Evolutionary conservation across 2,888 invertebrate species (phyloP).

Genomic region (Kryphioiulus occultus): DNA sequence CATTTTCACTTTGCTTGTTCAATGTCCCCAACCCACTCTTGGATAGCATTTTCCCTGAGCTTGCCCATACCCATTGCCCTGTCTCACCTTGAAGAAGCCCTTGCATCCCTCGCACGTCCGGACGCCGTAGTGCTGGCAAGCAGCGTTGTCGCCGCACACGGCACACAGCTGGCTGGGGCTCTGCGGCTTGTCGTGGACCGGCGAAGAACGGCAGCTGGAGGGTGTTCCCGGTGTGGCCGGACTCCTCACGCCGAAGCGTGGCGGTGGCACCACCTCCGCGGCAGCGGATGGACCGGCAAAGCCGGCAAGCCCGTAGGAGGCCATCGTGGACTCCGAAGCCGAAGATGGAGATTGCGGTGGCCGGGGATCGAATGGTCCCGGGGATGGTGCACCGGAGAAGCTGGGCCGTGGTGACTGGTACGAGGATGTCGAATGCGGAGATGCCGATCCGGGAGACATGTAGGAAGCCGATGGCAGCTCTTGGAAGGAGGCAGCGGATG

Average conservation of each 20-base stretch:
- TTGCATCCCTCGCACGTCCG: constrained; percentile 99
- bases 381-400: neutral
- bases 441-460: neutral
- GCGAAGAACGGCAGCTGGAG: constrained; percentile 53
- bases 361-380: neutral
- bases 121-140: constrained; percentile 98
- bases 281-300: neutral
- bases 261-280: neutral
- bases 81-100: constrained; percentile 68
- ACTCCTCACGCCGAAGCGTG: constrained; percentile 53
- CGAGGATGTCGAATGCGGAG: neutral
- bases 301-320: neutral
- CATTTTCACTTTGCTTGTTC: too few species aligned
- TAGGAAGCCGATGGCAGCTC: constrained; percentile 6
- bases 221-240: constrained; percentile 54
- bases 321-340: neutral
- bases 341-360: neutral
- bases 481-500: constrained; percentile 48
- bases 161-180: constrained; percentile 78
- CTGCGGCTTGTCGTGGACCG: constrained; percentile 57
- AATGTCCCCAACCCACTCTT: neutral
- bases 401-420: neutral
- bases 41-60: too few species aligned
- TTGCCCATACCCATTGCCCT: neutral
- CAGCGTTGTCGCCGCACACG: constrained; percentile 98